Percentiles rank a stretch among this genome's conserved stretches.
Conservation (phyloP, 2,797 vertebrate genomes). For the Takifugu ocellatus region DNA sequence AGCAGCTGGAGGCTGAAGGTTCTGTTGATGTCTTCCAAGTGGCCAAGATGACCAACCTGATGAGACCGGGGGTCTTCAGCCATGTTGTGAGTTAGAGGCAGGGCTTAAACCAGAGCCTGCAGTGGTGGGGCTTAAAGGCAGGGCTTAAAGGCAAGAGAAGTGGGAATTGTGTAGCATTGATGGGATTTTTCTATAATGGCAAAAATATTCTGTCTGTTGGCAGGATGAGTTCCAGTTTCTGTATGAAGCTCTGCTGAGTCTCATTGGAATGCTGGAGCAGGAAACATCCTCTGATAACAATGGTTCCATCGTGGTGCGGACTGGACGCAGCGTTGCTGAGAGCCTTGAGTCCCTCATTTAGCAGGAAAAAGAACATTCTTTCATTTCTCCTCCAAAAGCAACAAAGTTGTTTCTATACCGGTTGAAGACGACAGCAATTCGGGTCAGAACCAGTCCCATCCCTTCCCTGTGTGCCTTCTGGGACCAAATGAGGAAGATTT, state of each 20-base stretch:
- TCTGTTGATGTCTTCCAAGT: conserved; percentile 89
- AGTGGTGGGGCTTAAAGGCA: no score
- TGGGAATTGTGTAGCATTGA: no score
- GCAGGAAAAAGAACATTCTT: conserved; percentile 1
- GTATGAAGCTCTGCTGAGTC: conserved; percentile 93
- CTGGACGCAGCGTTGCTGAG: conserved; percentile 75
- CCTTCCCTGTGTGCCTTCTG: conserved; percentile 71
- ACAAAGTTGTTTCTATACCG: no score
- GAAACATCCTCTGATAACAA: conserved; percentile 85
- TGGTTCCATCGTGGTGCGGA: conserved; percentile 78
- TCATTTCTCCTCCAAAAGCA: no score
- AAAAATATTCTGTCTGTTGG: not conserved
- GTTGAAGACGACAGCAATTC: no score
- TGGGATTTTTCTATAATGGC: no score
- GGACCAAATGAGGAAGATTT: conserved; percentile 42
- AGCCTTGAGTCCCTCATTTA: conserved; percentile 94
- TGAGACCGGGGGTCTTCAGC: conserved; percentile 90
- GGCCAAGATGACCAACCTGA: conserved; percentile 90
- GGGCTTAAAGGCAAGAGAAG: no score
- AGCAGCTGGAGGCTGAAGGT: conserved; percentile 86
- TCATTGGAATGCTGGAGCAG: conserved; percentile 88
- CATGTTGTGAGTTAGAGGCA: conserved; percentile 73
- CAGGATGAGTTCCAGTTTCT: conserved; percentile 97
- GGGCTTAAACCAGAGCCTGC: not conserved
- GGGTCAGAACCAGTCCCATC: not conserved